Evolutionary conservation across 2,888 invertebrate species (phyloP).

Genomic region (Pachliopta kotzebuea): DNA sequence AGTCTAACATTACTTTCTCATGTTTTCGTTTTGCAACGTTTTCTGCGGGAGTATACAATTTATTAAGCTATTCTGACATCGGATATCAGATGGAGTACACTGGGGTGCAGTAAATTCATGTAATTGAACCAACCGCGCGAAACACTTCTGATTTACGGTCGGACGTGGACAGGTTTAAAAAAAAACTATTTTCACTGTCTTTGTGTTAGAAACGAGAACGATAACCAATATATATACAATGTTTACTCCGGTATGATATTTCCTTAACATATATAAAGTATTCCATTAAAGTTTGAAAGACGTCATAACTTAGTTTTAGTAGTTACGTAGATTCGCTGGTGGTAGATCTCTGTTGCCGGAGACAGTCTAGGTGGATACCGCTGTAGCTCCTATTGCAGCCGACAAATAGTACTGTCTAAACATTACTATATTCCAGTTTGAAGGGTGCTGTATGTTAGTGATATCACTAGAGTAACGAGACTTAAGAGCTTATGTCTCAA

Average conservation of each 20-base stretch:
- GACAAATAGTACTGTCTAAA: too few species aligned
- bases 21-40: slow-evolving; percentile 11
- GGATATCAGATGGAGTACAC: slow-evolving; percentile 28
- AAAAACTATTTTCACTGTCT: slow-evolving; percentile 4
- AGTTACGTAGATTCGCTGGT: too few species aligned
- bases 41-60: slow-evolving; percentile 18
- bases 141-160: slow-evolving; percentile 26
- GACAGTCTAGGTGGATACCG: too few species aligned
- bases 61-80: slow-evolving; percentile 26
- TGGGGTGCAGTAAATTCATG: slow-evolving; percentile 29
- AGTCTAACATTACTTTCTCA: background rate
- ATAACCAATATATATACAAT: background rate
- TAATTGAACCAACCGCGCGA: slow-evolving; percentile 26
- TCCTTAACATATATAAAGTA: too few species aligned
- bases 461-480: too few species aligned
- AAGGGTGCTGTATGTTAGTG: too few species aligned
- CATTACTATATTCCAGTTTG: too few species aligned
- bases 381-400: too few species aligned
- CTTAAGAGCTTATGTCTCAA: too few species aligned
- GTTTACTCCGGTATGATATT: background rate
- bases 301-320: too few species aligned
- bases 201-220: background rate
- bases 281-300: too few species aligned
- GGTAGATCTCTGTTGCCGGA: too few species aligned
- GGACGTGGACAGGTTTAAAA: slow-evolving; percentile 26